Conservation (phyloP, 2,113 vertebrate species). For the Cephalopholis sonnerati region DNA sequence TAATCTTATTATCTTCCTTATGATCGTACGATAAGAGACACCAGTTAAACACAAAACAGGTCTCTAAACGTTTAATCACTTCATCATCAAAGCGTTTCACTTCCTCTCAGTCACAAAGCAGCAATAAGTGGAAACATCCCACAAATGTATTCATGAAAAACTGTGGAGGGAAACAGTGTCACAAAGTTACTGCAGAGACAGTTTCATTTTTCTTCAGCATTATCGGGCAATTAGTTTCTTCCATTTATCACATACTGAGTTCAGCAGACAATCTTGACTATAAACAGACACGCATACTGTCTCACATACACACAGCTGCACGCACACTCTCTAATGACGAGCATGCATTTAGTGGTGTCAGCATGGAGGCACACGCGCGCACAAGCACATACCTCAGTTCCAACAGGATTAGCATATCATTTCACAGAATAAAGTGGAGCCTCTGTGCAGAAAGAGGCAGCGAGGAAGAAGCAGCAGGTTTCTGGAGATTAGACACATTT, state of each 20-base stretch:
- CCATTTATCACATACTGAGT: constrained; percentile 47
- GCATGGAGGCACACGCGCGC: constrained; percentile 1
- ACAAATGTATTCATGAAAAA: constrained; percentile 57
- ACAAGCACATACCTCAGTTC: constrained; percentile 25
- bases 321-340: constrained; percentile 34
- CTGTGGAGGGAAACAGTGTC: constrained; percentile 39
- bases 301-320: not conserved
- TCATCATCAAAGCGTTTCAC: not conserved
- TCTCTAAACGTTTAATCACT: constrained; percentile 20
- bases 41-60: not conserved
- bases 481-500: constrained; percentile 42
- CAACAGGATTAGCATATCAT: constrained; percentile 72
- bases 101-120: constrained; percentile 31
- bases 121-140: constrained; percentile 36
- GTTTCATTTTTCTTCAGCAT: constrained; percentile 51
- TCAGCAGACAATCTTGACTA: constrained; percentile 54
- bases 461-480: constrained; percentile 46
- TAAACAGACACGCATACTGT: constrained; percentile 11
- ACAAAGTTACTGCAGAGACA: constrained; percentile 37
- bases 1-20: not conserved
- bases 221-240: constrained; percentile 65
- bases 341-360: constrained; percentile 21
- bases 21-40: not conserved
- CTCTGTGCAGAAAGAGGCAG: constrained; percentile 34
- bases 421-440: constrained; percentile 50